Percentiles rank a stretch among this genome's conserved stretches.
phyloP scores from a whole-genome alignment of 1,140 invertebrate genomes.

The Microplitis demolitor region DNA sequence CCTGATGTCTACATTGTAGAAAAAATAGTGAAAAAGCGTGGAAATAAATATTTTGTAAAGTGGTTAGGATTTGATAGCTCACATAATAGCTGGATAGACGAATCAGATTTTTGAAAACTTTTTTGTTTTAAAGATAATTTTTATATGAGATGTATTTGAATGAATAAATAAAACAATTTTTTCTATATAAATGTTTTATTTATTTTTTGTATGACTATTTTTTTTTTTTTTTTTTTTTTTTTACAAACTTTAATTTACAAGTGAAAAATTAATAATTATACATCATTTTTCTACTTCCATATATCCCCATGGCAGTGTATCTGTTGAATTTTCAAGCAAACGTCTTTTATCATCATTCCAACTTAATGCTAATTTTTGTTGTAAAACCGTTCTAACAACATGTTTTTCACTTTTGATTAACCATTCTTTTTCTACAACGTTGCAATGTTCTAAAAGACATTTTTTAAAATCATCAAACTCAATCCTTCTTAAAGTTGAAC shows the following conservation, averaged over 20 bases:
- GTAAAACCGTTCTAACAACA: not conserved
- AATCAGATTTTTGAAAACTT: not conserved
- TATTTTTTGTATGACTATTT: too few relatives aligned
- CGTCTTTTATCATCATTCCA: constrained; percentile 17
- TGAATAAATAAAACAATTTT: too few relatives aligned
- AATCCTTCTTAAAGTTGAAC: constrained; percentile 16
- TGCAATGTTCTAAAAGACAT: not conserved
- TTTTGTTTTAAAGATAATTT: too few relatives aligned
- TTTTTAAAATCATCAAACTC: constrained; percentile 5
- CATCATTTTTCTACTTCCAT: not conserved
- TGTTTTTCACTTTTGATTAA: not conserved
- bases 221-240: too few relatives aligned
- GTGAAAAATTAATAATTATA: too few relatives aligned
- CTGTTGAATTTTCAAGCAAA: not conserved
- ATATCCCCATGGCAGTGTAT: constrained; percentile 18
- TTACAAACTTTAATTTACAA: too few relatives aligned
- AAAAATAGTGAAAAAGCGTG: not conserved
- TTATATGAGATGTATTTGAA: too few relatives aligned
- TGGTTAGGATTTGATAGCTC: not conserved
- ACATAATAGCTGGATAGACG: too few relatives aligned
- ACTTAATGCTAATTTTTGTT: not conserved
- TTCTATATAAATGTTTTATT: too few relatives aligned
- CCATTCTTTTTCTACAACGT: not conserved
- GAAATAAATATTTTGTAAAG: not conserved
- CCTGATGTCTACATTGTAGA: not conserved